Evolutionary conservation across 2,888 invertebrate species (phyloP), one percentile per base, ranked within the genome.

Genomic region (Parnassius apollo): DNA sequence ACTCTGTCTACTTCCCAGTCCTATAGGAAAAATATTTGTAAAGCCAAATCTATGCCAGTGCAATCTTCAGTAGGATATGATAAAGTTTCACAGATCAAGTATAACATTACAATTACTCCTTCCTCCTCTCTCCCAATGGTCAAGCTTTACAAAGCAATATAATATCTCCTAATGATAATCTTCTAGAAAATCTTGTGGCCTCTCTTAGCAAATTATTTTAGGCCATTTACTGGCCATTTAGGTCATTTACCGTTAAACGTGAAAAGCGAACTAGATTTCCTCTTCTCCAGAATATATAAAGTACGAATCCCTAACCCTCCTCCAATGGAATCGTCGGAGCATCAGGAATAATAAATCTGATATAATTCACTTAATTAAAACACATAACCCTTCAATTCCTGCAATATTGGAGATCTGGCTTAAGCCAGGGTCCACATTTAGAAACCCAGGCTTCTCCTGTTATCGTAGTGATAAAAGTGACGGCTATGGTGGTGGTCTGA

Each of bases 271-370:
- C 52, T 52, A 9, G 52, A 52, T 11, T 25, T 25, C 35, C 25
- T 52, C 10, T 52, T 52, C 44, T 10, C 8, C 7, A 55, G 13
- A 13, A 9, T 45, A 44, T 46, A 44, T 44, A 55, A 55, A 44
- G 13, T 55, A 8, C 13, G 44, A 2, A 9, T 22, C 18, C 56
- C 56, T 56, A 56, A 56, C 8, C 42, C n/a, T n/a, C n/a, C n/a
- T n/a, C n/a, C n/a, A n/a, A n/a, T n/a, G n/a, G n/a, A n/a, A n/a
- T n/a, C n/a, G 53, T 53, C 53, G 25, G 53, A 53, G 53, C 53
- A 53, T 53, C 35, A 53, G 53, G 42, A 53, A 53, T 12, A 53
- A 53, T 12, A 53, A 42, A 53, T n/a, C 53, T n/a, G 35, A 53
- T 25, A n/a, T 53, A 10, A 53, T 53, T n/a, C n/a, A 53, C 25